Evolutionary conservation across 1,140 invertebrate genomes (phyloP).

Genomic region (Bombus sibiricus): DNA sequence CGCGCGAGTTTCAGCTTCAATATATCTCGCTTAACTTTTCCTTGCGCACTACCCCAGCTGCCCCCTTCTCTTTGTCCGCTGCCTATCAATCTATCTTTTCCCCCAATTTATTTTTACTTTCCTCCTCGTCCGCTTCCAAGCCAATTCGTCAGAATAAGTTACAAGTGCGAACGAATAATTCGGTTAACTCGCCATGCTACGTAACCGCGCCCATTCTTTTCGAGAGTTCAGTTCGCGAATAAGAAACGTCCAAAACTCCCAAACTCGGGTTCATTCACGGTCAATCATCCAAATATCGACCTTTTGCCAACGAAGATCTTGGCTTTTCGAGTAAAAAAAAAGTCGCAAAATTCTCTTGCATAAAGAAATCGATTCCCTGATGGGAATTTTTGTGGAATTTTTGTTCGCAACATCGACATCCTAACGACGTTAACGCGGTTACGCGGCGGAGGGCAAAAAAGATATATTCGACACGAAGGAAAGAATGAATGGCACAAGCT

Average conservation of each 20-base stretch:
- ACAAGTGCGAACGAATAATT: conserved; percentile 33
- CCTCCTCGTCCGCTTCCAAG: not conserved
- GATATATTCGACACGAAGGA: not conserved
- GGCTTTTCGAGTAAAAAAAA: no score
- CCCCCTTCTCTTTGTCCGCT: not conserved
- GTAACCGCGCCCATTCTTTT: not conserved
- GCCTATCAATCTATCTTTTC: conserved; percentile 41
- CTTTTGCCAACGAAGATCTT: no score
- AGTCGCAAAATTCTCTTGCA: no score
- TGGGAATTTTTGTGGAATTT: no score
- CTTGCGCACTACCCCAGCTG: not conserved
- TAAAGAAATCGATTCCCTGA: no score
- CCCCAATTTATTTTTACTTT: conserved; percentile 47
- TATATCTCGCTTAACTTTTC: conserved; percentile 51
- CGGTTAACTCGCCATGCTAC: conserved; percentile 19
- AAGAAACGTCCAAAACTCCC: not conserved
- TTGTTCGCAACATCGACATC: not conserved
- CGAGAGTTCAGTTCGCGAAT: conserved; percentile 2
- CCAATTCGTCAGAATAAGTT: conserved; percentile 45
- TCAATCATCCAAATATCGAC: not conserved
- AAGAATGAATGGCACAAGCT: not conserved
- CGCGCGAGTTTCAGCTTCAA: conserved; percentile 30
- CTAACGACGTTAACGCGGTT: not conserved
- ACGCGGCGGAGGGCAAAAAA: not conserved
- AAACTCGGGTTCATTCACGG: not conserved